A percentile compares a stretch with the other conserved stretches of the same genome.
Conservation (phyloP, 2,797 vertebrate species). For the Bucorvus abyssinicus region DNA sequence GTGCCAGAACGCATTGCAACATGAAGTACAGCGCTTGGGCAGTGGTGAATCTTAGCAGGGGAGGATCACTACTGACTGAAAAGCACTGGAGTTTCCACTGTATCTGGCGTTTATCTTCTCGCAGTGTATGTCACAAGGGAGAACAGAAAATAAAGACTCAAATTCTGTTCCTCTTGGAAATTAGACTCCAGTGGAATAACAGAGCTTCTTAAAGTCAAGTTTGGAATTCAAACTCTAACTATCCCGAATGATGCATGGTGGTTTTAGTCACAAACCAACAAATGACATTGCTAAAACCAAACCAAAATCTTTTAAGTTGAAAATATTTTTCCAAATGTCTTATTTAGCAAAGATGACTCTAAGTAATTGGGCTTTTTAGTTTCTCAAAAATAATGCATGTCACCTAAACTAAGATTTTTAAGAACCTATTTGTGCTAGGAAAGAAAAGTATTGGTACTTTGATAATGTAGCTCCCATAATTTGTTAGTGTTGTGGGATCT, state of each 20-base stretch:
- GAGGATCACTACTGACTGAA: fast-evolving
- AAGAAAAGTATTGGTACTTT: not conserved
- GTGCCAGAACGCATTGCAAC: not conserved
- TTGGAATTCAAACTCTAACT: not conserved
- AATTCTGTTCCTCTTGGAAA: not conserved
- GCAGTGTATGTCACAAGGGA: not conserved
- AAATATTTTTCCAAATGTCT: not conserved
- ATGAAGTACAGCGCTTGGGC: fast-evolving
- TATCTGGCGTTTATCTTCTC: not conserved
- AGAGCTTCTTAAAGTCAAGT: not conserved
- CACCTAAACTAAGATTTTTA: not conserved
- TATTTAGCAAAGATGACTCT: not conserved
- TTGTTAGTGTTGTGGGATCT: not conserved
- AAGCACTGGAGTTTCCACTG: not conserved
- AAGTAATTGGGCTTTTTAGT: not conserved
- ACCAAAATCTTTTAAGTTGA: not conserved
- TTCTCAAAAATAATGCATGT: not conserved
- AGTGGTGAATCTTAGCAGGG: not conserved
- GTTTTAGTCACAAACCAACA: not conserved
- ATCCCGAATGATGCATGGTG: not conserved
- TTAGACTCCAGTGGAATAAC: not conserved
- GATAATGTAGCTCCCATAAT: not conserved
- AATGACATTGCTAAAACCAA: not conserved
- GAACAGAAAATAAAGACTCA: not conserved
- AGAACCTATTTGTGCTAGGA: not conserved